A percentile compares a stretch with the other conserved stretches of the same genome.
Evolutionary conservation across 1,140 invertebrate species (phyloP).

Genomic region (Saccostrea echinata): DNA sequence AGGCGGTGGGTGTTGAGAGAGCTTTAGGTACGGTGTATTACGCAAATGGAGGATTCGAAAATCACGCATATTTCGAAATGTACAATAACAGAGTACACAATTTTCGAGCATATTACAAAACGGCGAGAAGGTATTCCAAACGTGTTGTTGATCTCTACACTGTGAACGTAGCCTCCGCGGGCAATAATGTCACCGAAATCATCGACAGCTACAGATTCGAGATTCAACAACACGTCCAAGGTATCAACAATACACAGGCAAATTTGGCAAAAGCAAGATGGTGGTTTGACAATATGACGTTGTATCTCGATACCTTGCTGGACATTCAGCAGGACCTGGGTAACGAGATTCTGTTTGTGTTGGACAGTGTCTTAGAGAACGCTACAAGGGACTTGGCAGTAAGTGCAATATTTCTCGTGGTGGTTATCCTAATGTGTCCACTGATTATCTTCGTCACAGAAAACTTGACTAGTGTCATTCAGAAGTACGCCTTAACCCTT

Average conservation of each 20-base stretch:
- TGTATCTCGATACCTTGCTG: constrained; percentile 71
- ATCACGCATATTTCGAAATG: constrained; percentile 62
- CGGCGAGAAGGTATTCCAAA: constrained; percentile 49
- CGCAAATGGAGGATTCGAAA: constrained; percentile 65
- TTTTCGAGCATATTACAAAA: constrained; percentile 55
- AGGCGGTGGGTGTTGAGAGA: constrained; percentile 69
- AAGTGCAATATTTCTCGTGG: constrained; percentile 63
- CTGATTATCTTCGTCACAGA: constrained; percentile 69
- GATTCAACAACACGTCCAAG: constrained; percentile 55
- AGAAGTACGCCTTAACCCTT: constrained; percentile 74
- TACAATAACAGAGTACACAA: constrained; percentile 65
- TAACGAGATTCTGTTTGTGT: constrained; percentile 54
- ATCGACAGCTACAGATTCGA: constrained; percentile 59
- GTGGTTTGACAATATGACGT: constrained; percentile 74
- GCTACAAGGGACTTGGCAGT: constrained; percentile 58
- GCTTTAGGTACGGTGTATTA: constrained; percentile 69
- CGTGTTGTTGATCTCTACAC: constrained; percentile 47
- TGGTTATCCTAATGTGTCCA: constrained; percentile 70
- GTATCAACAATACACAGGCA: constrained; percentile 36
- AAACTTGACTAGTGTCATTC: constrained; percentile 69
- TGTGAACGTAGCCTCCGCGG: constrained; percentile 35
- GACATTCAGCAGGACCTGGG: constrained; percentile 70
- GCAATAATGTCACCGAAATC: constrained; percentile 58
- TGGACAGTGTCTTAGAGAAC: constrained; percentile 61
- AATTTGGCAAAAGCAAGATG: constrained; percentile 59